Conservation (phyloP, 1,140 invertebrate species). For the Belonocnema kinseyi region DNA sequence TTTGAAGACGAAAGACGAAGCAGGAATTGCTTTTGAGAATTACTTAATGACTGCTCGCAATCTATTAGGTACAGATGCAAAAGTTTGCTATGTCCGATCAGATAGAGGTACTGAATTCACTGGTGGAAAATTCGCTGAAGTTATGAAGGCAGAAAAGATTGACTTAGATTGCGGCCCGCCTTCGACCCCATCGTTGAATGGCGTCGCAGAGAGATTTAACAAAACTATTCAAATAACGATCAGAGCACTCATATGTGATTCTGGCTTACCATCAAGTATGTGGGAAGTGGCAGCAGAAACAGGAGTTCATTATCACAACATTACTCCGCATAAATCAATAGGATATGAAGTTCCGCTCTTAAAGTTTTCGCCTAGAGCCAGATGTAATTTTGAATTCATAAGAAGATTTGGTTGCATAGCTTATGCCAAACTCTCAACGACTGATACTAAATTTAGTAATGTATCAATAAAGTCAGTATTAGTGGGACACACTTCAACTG, state of each 20-base stretch:
- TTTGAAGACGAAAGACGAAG: no score
- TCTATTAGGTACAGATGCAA: slow-evolving; percentile 39
- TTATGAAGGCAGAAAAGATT: slow-evolving; percentile 46
- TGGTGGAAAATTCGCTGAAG: slow-evolving; percentile 44
- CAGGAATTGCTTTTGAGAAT: neutral
- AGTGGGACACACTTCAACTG: no score
- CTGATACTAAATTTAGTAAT: slow-evolving; percentile 41
- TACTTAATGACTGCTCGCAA: slow-evolving; percentile 40
- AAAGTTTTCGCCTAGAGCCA: no score
- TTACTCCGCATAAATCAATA: no score
- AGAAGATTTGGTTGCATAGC: slow-evolving; percentile 47
- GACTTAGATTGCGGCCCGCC: slow-evolving; percentile 41
- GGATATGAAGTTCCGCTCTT: no score
- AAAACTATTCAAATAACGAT: no score
- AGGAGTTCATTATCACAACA: no score
- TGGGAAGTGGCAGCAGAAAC: no score
- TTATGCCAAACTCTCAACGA: slow-evolving; percentile 42
- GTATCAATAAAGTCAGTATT: neutral
- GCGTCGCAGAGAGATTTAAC: no score
- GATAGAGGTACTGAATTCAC: slow-evolving; percentile 44
- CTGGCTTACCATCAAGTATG: no score
- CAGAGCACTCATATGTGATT: no score
- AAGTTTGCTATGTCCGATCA: slow-evolving; percentile 47
- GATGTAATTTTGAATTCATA: slow-evolving; percentile 41
- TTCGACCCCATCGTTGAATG: slow-evolving; percentile 40